Conservation (phyloP, 92 coral and sea anemone species). For the Phymanthus crucifer region DNA sequence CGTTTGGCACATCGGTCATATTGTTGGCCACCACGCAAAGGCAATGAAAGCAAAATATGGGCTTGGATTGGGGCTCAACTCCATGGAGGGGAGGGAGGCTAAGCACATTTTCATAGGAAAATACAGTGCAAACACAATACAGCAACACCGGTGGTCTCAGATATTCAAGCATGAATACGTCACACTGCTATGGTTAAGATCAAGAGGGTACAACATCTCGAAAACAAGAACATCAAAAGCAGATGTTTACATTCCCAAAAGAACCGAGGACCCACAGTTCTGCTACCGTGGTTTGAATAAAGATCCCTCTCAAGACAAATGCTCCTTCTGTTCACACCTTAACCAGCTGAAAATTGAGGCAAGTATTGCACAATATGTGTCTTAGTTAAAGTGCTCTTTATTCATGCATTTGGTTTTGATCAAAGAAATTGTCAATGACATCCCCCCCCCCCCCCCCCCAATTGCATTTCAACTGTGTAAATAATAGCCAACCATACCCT, state of each 20-base stretch:
- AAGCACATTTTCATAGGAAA: constrained; percentile 43
- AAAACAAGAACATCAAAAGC: neutral
- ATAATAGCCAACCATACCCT: too few species aligned
- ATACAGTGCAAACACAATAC: constrained; percentile 36
- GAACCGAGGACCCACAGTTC: constrained; percentile 34
- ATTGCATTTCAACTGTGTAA: too few species aligned
- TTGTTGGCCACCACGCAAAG: constrained; percentile 45
- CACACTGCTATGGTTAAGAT: constrained; percentile 44
- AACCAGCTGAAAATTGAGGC: constrained; percentile 25
- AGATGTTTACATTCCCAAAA: constrained; percentile 40
- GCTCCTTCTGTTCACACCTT: constrained; percentile 43
- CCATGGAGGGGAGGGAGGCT: constrained; percentile 60
- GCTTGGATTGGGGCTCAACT: constrained; percentile 43
- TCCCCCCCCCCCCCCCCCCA: too few species aligned
- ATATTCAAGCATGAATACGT: constrained; percentile 47
- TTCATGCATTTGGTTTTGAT: neutral
- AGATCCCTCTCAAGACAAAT: constrained; percentile 19
- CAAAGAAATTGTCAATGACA: too few species aligned
- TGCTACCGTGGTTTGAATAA: constrained; percentile 56
- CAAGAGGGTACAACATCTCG: constrained; percentile 46
- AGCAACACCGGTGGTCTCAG: constrained; percentile 43
- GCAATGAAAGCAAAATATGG: constrained; percentile 50
- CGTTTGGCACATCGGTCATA: constrained; percentile 40
- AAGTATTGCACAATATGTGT: constrained; percentile 1
- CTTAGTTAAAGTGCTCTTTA: neutral